These are phyloP conservation scores for Rhynchotus rufescens DNA, from an alignment of 2,797 vertebrate genomes.

Conservation along the genomic window DNA sequence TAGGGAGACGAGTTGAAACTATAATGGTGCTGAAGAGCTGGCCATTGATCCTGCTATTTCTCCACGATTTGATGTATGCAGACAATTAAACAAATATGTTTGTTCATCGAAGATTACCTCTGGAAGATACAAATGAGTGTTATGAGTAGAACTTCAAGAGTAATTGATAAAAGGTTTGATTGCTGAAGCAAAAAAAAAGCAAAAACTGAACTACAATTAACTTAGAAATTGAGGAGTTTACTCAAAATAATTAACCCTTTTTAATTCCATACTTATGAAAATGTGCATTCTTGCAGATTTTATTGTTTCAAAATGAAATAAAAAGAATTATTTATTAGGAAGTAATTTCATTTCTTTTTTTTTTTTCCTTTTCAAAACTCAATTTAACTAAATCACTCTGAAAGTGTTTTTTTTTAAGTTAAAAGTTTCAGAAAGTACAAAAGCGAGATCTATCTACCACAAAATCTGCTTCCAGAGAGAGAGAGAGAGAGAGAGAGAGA, in stretches of 20 bases:
- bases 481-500: not conserved
- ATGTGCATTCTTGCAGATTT: not conserved
- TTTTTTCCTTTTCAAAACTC: not conserved
- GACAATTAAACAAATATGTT: not conserved
- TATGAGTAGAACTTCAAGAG: not conserved
- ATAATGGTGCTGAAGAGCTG: not conserved
- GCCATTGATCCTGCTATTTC: not conserved
- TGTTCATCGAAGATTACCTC: not conserved
- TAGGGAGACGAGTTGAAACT: not conserved
- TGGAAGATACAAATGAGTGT: not conserved
- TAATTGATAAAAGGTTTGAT: not conserved
- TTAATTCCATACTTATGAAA: not conserved
- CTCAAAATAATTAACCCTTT: not conserved
- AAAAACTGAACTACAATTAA: not conserved
- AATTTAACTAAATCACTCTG: not conserved
- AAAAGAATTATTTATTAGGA: not conserved
- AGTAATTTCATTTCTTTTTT: not conserved
- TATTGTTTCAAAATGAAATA: slow-evolving; percentile 3
- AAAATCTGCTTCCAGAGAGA: not conserved
- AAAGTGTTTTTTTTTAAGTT: not conserved
- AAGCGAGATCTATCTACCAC: not conserved
- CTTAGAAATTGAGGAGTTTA: not conserved
- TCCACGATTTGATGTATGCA: not conserved
- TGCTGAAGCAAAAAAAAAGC: not conserved
- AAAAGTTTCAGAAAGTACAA: not conserved